Conservation (phyloP, 2,888 invertebrate genomes). For the Cyrtodaria siliqua region DNA sequence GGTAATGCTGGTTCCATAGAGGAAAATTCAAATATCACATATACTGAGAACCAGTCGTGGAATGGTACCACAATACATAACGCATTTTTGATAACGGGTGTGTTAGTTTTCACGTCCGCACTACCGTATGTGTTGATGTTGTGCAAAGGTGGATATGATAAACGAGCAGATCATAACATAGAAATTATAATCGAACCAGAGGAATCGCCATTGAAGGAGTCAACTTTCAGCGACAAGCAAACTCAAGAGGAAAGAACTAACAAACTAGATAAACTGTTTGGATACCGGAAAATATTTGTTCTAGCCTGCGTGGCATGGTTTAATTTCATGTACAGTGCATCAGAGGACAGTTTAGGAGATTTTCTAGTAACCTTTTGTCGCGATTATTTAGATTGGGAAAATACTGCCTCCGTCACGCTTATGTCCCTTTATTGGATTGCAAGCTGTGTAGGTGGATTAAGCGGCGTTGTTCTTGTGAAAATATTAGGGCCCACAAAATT, state of each 20-base stretch:
- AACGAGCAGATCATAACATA: too few species aligned
- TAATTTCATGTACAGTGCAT: slow-evolving; percentile 17
- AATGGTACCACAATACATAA: slow-evolving; percentile 3
- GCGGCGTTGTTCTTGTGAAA: slow-evolving; percentile 19
- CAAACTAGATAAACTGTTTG: background rate
- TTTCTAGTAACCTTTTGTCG: slow-evolving; percentile 34
- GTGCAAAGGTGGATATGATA: too few species aligned
- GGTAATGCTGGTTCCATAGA: background rate
- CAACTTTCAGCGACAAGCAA: background rate
- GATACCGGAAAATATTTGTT: slow-evolving; percentile 2
- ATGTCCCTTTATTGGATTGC: slow-evolving; percentile 30
- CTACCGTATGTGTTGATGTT: slow-evolving; percentile 9
- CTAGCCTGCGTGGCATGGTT: slow-evolving; percentile 5
- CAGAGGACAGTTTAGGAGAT: slow-evolving; percentile 25
- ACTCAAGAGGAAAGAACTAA: background rate
- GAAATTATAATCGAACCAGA: background rate
- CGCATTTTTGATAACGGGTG: slow-evolving; percentile 10
- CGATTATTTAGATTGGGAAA: slow-evolving; percentile 25
- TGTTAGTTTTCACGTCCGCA: background rate
- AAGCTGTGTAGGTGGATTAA: slow-evolving; percentile 28
- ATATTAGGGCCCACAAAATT: background rate
- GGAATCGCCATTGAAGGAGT: background rate
- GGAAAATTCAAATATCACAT: background rate
- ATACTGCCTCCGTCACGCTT: slow-evolving; percentile 5
- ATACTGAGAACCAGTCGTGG: too few species aligned